Conservation (phyloP, 2,113 vertebrate species). For the Silurus asotus region DNA sequence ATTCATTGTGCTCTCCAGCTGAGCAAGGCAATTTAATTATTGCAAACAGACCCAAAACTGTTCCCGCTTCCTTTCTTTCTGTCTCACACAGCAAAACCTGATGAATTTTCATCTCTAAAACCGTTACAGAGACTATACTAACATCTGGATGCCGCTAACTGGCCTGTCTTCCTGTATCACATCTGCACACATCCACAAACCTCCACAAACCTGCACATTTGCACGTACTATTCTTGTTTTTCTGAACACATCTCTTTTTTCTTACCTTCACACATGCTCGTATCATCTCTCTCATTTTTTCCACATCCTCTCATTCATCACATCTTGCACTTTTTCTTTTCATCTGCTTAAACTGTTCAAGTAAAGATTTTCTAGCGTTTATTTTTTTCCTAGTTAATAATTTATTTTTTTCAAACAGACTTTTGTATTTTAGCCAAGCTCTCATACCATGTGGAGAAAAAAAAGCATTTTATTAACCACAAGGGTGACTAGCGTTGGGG, state of each 20-base stretch:
- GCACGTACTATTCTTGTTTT: not conserved
- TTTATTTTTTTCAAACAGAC: not conserved
- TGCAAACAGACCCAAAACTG: slow-evolving; percentile 78
- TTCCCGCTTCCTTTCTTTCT: slow-evolving; percentile 49
- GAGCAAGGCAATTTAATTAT: slow-evolving; percentile 75
- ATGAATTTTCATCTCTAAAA: slow-evolving; percentile 52
- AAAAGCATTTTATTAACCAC: not conserved
- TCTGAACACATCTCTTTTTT: not conserved
- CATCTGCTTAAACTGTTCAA: too few relatives aligned
- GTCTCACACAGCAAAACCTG: slow-evolving; percentile 63
- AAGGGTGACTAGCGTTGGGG: not conserved
- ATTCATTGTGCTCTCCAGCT: slow-evolving; percentile 62
- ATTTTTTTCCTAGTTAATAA: not conserved
- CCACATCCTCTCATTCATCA: not conserved
- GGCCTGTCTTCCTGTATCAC: slow-evolving; percentile 5
- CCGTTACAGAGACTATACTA: not conserved
- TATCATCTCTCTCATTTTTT: not conserved
- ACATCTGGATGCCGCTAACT: slow-evolving; percentile 30
- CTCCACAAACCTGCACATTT: not conserved
- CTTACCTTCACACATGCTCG: not conserved
- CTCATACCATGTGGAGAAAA: not conserved
- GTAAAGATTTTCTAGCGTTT: not conserved
- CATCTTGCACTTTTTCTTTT: not conserved
- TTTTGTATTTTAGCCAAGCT: not conserved
- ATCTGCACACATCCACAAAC: too few relatives aligned